Evolutionary conservation across 2,888 invertebrate species (phyloP), one percentile per base, ranked within the genome.

Genomic region (Athrips mouffetella): DNA sequence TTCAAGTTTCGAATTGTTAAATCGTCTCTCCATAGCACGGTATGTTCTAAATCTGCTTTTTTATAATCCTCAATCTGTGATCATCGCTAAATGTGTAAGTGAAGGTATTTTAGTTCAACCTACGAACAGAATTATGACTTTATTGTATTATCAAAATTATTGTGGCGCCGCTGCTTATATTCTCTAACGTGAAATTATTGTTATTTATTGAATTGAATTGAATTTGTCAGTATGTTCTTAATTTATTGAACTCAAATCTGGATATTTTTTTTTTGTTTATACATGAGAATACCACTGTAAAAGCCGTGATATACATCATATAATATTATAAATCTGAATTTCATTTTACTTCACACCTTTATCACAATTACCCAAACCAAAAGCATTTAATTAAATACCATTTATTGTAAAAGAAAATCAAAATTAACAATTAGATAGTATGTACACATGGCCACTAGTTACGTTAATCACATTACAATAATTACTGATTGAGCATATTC

Each of bases 261-360:
- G 80, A 82, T 84, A 80, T 83, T 85, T 33, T n/a, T n/a, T n/a
- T n/a, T 33, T 85, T 85, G 82, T 87, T 87, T 82, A 81, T 80
- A 85, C 76, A 82, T 73, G 78, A 82, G 73, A 83, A 80, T 84
- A 86, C 85, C 84, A 88, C 82, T 87, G 88, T 87, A 85, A 87
- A 86, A 85, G 80, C 87, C 88, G 87, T 87, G 88, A 88, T 88
- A 81, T 85, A 85, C 84, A 86, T 86, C 80, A 82, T 86, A 85
- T 84, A 87, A 83, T 84, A 87, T 82, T 85, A 84, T 76, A 82
- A 27, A 81, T 73, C 71, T 58, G 78, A 68, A 67, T 85, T 86
- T 87, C 70, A 84, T 85, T 87, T 80, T 13, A 4, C 6, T 31
- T 11, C 1, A 18, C 30, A n/a, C 15, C 10, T 6, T 11, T 13